Evolutionary conservation across 2,888 invertebrate genomes (phyloP).

Genomic region (Gari tellinella): DNA sequence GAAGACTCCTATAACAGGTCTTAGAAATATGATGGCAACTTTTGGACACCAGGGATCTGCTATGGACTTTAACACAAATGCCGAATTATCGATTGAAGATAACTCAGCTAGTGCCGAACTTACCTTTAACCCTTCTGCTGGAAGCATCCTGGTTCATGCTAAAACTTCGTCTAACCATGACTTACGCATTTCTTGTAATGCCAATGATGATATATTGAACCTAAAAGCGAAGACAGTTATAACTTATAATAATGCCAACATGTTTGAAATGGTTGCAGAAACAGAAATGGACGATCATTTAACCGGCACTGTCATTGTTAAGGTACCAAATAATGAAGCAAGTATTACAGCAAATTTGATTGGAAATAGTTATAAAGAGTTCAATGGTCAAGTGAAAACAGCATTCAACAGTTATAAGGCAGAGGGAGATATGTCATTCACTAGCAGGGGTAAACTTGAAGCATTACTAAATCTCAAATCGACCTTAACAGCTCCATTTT

Average conservation of each 20-base stretch:
- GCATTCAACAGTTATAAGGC: background rate
- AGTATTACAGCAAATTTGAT: background rate
- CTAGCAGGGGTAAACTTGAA: background rate
- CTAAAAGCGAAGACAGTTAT: too few species aligned
- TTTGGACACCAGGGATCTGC: background rate
- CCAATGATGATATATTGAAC: too few species aligned
- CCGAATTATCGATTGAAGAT: constrained; percentile 1
- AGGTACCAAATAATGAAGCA: background rate
- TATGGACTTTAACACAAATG: background rate
- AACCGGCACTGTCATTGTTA: too few species aligned
- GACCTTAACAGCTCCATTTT: background rate
- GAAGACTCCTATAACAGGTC: background rate
- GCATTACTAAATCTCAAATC: background rate
- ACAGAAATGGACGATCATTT: too few species aligned
- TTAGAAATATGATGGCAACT: background rate
- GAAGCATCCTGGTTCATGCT: background rate
- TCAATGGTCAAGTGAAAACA: background rate
- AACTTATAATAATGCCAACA: too few species aligned
- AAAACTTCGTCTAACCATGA: too few species aligned
- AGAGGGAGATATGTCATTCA: constrained; percentile 5
- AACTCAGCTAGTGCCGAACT: background rate
- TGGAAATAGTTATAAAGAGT: background rate
- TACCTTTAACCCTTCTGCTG: background rate
- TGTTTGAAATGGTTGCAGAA: too few species aligned
- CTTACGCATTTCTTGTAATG: too few species aligned